phyloP scores from a whole-genome alignment of 2,797 vertebrate species.

The Intellagama lesueurii region DNA sequence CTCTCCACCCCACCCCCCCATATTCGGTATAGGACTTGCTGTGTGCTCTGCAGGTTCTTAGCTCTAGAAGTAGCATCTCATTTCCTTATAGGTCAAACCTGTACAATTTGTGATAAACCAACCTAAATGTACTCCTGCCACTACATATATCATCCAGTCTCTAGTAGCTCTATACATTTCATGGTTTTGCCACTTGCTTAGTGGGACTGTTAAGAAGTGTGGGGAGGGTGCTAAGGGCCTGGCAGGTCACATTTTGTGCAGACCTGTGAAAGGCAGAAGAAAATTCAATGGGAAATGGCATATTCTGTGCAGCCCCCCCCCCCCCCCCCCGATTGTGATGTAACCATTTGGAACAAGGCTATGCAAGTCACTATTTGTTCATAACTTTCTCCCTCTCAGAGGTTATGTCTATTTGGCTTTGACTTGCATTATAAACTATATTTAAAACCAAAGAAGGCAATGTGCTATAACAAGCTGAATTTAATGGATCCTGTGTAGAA shows the following conservation, averaged over 20 bases:
- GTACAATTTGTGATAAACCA: background rate
- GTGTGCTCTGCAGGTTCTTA: too few relatives aligned
- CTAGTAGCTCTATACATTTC: background rate
- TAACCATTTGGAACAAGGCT: conserved; percentile 54
- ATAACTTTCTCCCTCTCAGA: conserved; percentile 20
- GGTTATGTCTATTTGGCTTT: conserved; percentile 57
- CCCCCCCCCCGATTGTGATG: conserved; percentile 10
- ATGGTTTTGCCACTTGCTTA: background rate
- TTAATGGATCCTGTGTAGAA: conserved; percentile 49
- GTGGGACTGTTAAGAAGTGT: background rate
- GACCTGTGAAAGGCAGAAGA: background rate
- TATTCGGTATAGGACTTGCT: too few relatives aligned
- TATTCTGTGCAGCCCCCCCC: conserved; percentile 16
- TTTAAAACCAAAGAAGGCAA: conserved; percentile 56
- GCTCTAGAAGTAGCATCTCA: background rate
- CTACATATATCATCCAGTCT: background rate
- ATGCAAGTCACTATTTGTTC: conserved; percentile 32
- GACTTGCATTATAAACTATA: background rate
- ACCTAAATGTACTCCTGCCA: background rate
- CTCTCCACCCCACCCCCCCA: too few relatives aligned
- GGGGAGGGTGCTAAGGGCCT: background rate
- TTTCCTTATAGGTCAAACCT: background rate
- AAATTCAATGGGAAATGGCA: conserved; percentile 33
- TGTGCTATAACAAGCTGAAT: conserved; percentile 51
- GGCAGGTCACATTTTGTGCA: background rate